Percentiles rank a stretch among this genome's conserved stretches.
Conservation (phyloP, 2,797 vertebrate species). For the Microcaecilia unicolor region DNA sequence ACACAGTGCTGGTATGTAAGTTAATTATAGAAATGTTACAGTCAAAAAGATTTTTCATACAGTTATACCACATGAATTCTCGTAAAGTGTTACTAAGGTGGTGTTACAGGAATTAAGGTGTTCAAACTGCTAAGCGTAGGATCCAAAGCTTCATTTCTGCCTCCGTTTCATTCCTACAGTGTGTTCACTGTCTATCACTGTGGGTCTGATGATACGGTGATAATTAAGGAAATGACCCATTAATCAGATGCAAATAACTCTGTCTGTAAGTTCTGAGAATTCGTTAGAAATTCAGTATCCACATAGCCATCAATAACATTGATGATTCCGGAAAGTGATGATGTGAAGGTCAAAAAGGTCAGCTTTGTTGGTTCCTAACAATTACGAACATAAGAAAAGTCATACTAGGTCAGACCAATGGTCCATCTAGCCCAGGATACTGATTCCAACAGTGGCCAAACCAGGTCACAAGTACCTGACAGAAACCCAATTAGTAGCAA, state of each 20-base stretch:
- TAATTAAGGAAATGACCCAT: constrained; percentile 28
- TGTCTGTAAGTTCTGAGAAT: constrained; percentile 54
- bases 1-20: neutral
- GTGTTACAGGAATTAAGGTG: constrained; percentile 39
- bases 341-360: constrained; percentile 16
- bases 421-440: too few relatives aligned
- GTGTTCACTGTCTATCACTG: constrained; percentile 4
- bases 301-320: constrained; percentile 44
- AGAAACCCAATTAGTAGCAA: too few relatives aligned
- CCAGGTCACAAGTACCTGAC: too few relatives aligned
- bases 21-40: neutral
- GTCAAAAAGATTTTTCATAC: too few relatives aligned
- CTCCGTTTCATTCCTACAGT: constrained; percentile 28
- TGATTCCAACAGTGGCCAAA: too few relatives aligned
- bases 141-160: constrained; percentile 6
- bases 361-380: constrained; percentile 10
- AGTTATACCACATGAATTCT: constrained; percentile 45
- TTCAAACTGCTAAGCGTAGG: constrained; percentile 15
- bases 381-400: too few relatives aligned
- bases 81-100: constrained; percentile 18
- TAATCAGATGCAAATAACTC: constrained; percentile 44
- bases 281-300: constrained; percentile 19
- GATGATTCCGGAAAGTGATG: constrained; percentile 13
- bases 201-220: constrained; percentile 11
- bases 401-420: too few relatives aligned